These are phyloP conservation scores for Lasioglossum albipes DNA, from an alignment of 1,140 invertebrate species.

Conservation along the genomic window DNA sequence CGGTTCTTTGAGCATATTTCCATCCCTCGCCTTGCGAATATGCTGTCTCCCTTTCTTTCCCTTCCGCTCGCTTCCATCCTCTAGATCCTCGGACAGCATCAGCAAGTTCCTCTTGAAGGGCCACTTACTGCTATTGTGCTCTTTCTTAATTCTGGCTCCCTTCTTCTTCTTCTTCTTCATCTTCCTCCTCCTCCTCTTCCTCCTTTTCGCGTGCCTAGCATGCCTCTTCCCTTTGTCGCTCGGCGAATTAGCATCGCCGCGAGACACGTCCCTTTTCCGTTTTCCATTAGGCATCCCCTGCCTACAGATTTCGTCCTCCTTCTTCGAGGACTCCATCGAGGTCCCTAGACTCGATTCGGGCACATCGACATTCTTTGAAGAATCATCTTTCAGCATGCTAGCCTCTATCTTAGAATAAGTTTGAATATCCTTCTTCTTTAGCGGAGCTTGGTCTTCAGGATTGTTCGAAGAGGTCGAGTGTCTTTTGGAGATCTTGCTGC, in stretches of 20 bases:
- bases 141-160: constrained; percentile 40
- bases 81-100: constrained; percentile 20
- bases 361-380: too few species aligned
- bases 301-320: neutral
- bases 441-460: too few species aligned
- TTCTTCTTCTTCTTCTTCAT: constrained; percentile 43
- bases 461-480: too few species aligned
- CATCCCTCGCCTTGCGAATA: neutral
- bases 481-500: too few species aligned
- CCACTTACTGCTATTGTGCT: constrained; percentile 35
- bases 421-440: too few species aligned
- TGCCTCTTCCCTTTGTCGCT: neutral
- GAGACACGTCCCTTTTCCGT: neutral
- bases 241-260: neutral
- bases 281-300: neutral
- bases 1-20: constrained; percentile 51
- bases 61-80: neutral
- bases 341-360: neutral
- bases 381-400: too few species aligned
- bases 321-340: neutral
- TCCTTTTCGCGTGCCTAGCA: constrained; percentile 26
- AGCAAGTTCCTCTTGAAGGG: constrained; percentile 52
- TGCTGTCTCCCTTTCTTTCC: neutral
- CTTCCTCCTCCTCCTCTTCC: constrained; percentile 30
- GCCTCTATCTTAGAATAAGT: too few species aligned